Conservation (phyloP, 2,888 invertebrate species). For the Scaptomyza flava region DNA sequence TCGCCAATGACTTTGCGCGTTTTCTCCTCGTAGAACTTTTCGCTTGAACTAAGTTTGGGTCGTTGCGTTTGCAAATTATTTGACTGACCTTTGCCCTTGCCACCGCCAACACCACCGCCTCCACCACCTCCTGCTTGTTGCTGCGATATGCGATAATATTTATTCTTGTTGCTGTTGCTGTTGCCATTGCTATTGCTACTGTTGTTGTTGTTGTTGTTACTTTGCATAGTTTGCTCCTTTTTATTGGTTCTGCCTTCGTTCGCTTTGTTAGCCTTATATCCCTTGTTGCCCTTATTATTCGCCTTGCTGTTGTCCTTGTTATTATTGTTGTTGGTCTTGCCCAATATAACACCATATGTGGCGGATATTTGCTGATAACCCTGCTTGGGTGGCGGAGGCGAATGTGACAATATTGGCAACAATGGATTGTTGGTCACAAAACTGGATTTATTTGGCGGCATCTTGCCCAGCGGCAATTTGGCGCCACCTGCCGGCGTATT, state of each 20-base stretch:
- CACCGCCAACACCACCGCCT: slow-evolving; percentile 20
- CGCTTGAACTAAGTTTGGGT: slow-evolving; percentile 66
- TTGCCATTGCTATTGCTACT: slow-evolving; percentile 30
- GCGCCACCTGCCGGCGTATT: slow-evolving; percentile 55
- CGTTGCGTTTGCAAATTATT: slow-evolving; percentile 63
- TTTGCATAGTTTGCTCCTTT: slow-evolving; percentile 56
- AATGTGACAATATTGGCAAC: slow-evolving; percentile 34
- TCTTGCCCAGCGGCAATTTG: slow-evolving; percentile 69
- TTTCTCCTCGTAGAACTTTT: slow-evolving; percentile 72
- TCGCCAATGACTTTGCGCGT: slow-evolving; percentile 77
- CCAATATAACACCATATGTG: slow-evolving; percentile 79
- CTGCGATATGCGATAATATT: slow-evolving; percentile 83
- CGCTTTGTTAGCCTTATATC: slow-evolving; percentile 43
- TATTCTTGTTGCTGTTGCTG: slow-evolving; percentile 72
- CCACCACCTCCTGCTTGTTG: slow-evolving; percentile 44
- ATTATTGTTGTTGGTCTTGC: slow-evolving; percentile 57
- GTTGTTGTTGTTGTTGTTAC: slow-evolving; percentile 62
- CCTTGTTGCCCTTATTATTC: slow-evolving; percentile 55
- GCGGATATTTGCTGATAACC: slow-evolving; percentile 82
- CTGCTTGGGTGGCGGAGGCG: slow-evolving; percentile 61
- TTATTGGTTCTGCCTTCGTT: slow-evolving; percentile 61
- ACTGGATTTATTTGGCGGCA: slow-evolving; percentile 72
- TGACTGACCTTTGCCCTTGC: slow-evolving; percentile 59
- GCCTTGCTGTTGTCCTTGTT: slow-evolving; percentile 44
- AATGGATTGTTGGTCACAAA: slow-evolving; percentile 73